Base-by-base conservation (phyloP, 2,797 vertebrate genomes). In the Phataginus tetradactyla region DNA sequence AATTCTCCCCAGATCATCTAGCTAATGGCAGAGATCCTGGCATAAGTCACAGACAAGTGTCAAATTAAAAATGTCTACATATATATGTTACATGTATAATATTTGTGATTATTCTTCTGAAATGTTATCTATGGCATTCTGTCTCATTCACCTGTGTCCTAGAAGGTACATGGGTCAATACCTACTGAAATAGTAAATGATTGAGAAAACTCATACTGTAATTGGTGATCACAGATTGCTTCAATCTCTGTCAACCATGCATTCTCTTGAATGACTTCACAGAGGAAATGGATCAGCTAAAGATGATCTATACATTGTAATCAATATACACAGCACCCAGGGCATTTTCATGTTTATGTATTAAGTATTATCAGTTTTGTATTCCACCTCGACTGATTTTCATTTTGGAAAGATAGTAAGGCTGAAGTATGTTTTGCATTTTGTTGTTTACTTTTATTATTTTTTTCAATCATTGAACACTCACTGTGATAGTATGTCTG, bases 271-370 rank as follows among this genome's bases (percentile, higher is more conserved):
- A 51, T 94, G 86, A 64, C 71, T 81, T 55, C 51, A 96, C 42
- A 92, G 14, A 39, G 95, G 87, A 97, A 96, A 96, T 57, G 64
- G 49, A 49, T 96, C 83, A 88, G 23, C 75, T 77, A 77, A 96
- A 72, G 63, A 96, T 98, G 81, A 92, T 93, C 69, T 79, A 53
- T 51, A 25, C 61, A 63, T 71, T 64, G 51, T 89, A 68, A 49
- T 97, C 95, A 94, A 93, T 95, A 86, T 90, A 83, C 9, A 55
- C 23, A 51, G 7, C 37, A 68, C 72, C 86, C 95, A 96, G 96
- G 88, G 18, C 34, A 53, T 93, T 93, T 97, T 90, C n/a, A 71
- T 17, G 5, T 96, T 1, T 64, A 4, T 72, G 4, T 64, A 12
- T 86, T 90, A 89, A 95, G 74, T 94, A 91, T 86, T 92, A 94